Base-by-base conservation (phyloP, 2,113 vertebrate genomes). In the Apus apus region DNA sequence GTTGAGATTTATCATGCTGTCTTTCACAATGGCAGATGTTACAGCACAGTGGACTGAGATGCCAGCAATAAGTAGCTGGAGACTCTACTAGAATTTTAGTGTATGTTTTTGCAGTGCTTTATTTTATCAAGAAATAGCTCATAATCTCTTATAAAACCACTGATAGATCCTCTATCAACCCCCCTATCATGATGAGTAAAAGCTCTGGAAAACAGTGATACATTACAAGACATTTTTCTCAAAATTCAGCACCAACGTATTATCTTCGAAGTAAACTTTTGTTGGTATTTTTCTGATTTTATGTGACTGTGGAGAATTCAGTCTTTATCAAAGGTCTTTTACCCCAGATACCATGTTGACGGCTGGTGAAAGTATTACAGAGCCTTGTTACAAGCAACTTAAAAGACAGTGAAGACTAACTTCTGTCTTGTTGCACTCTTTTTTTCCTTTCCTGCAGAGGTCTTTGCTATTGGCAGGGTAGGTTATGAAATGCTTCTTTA, bases 401-500 rank as follows among this genome's bases (percentile, higher is more conserved):
- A 94, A 84, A 92, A 93, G 36, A 25, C 90, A 94, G 67, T 36
- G 66, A 91, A 93, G 93, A 61, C 48, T 64, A 72, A 22, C 66
- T 91, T 89, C 91, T 91, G 67, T 87, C 78, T 70, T 89, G 46
- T 82, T 89, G 46, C 10, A 53, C 13, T 96, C 53, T 77, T 85
- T 82, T 83, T 70, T 75, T 9, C 11, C 43, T 93, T 95, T 87
- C 51, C 76, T 89, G 80, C 2, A 8, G 76, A 94, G 76, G 38
- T 83, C 68, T 95, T 90, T 90, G 74, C 46, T 85, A 34, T 66
- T 66, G 77, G 51, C 54, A 86, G 51, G 17, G 66, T 76, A 91
- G 87, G 36, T 12, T 96, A 46, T 60, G 93, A 95, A 97, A 32
- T 67, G n/a, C 20, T 94, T 54, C 84, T 94, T 94, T 93, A 91